Evolutionary conservation across 2,113 vertebrate species (phyloP), one percentile per base, ranked within the genome.

Genomic region (Colinus virginianus): DNA sequence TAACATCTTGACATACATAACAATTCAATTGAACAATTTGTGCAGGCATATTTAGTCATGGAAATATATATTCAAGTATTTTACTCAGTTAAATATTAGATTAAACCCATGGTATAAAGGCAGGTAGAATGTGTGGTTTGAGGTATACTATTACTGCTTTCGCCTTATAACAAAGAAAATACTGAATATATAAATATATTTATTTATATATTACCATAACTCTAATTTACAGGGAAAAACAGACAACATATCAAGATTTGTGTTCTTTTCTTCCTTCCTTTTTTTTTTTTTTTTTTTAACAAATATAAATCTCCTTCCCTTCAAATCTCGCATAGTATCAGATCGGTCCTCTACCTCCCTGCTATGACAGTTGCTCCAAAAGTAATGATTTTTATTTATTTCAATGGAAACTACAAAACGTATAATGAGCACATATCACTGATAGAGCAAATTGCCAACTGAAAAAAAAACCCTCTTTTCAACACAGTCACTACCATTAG

Each of bases 141-240:
- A 58, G 13, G 2, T 55, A 9, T 0, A 1, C 1, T 34, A 1
- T 49, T 58, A 13, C 15, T 58, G 3, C 0, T 43, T 45, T 40
- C 71, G 3, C 9, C 34, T 87, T 4, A 11, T 26, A 17, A 0
- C 36, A 2, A 53, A 30, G 9, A 48, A 76, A 40, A 25, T 34
- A 34, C 12, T 36, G 14, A 59, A 61, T 36, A 38, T n/a, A 14
- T 75, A 36, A 36, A 36, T 36, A 36, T 36, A 36, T 36, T 55
- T 46, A 14, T 20, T 62, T 43, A 7, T 25, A 51, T 38, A 71
- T 4, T 1, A 7, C 1, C 13, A 4, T 12, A 22, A 1, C 2
- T 32, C 3, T 58, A 20, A 3, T 36, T 80, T 53, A 74, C 5
- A 58, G 26, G 30, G 7, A n/a, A 15, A n/a, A 71, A 21, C 16